Conservation (phyloP, 92 coral and sea anemone genomes). For the Bergia sp. region DNA sequence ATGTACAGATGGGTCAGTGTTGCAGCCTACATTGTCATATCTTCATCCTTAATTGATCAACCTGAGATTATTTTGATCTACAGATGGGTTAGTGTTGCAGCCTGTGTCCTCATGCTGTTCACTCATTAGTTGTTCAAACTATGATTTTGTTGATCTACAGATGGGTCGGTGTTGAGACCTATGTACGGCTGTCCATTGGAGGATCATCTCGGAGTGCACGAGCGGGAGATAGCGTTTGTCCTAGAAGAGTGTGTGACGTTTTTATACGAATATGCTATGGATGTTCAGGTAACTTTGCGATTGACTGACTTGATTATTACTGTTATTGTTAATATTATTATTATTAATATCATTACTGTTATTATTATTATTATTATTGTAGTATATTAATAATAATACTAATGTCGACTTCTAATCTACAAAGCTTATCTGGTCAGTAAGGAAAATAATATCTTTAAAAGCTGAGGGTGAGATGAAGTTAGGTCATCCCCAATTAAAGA, state of each 20-base stretch:
- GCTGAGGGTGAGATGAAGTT: too few species aligned
- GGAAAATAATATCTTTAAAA: too few species aligned
- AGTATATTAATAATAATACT: too few species aligned
- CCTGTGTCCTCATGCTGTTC: background rate
- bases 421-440: too few species aligned
- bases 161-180: constrained; percentile 68
- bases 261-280: constrained; percentile 79
- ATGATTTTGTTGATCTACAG: constrained; percentile 29
- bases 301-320: background rate
- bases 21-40: background rate
- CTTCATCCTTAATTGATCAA: background rate
- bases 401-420: too few species aligned
- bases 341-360: background rate
- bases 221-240: constrained; percentile 85
- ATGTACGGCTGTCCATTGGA: constrained; percentile 90
- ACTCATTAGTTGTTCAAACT: background rate
- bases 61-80: background rate
- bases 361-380: too few species aligned
- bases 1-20: too few species aligned
- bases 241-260: constrained; percentile 89
- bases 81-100: background rate
- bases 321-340: background rate
- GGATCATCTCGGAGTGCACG: constrained; percentile 85
- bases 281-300: constrained; percentile 67
- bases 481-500: too few species aligned